These are phyloP conservation scores for Romanogobio albipinnatus DNA, from an alignment of 2,113 vertebrate species.

Conservation along the genomic window DNA sequence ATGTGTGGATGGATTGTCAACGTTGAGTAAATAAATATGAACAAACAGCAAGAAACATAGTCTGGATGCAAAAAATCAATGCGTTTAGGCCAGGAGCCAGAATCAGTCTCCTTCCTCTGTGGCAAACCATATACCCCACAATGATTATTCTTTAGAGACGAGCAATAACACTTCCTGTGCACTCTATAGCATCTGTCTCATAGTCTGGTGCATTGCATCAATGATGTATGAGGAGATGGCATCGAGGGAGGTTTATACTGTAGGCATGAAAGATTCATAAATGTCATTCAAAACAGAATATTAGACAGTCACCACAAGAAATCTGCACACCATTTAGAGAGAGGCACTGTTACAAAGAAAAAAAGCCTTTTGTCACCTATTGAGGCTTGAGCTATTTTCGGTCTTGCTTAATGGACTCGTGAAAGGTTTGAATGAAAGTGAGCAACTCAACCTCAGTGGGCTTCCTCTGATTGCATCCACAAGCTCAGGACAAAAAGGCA, in stretches of 20 bases:
- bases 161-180: conserved; percentile 50
- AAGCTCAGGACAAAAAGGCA: conserved; percentile 10
- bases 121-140: conserved; percentile 31
- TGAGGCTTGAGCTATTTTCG: conserved; percentile 4
- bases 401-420: conserved; percentile 13
- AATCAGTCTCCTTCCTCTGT: conserved; percentile 36
- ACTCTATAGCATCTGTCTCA: conserved; percentile 50
- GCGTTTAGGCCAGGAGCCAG: conserved; percentile 19
- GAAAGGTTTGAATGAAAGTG: conserved; percentile 25
- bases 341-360: background rate
- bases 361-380: conserved; percentile 32
- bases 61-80: conserved; percentile 45
- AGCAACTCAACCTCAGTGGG: conserved; percentile 14
- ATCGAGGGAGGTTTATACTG: conserved; percentile 50
- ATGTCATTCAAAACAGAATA: conserved; percentile 53
- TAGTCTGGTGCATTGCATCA: conserved; percentile 51
- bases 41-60: conserved; percentile 22
- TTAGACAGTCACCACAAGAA: conserved; percentile 2
- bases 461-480: conserved; percentile 25
- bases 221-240: conserved; percentile 54
- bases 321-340: conserved; percentile 29
- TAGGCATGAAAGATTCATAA: conserved; percentile 59
- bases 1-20: conserved; percentile 44
- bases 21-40: conserved; percentile 50
- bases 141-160: conserved; percentile 51